Evolutionary conservation across 2,888 invertebrate species (phyloP), one percentile per base, ranked within the genome.

Genomic region (Tortrix viridana): DNA sequence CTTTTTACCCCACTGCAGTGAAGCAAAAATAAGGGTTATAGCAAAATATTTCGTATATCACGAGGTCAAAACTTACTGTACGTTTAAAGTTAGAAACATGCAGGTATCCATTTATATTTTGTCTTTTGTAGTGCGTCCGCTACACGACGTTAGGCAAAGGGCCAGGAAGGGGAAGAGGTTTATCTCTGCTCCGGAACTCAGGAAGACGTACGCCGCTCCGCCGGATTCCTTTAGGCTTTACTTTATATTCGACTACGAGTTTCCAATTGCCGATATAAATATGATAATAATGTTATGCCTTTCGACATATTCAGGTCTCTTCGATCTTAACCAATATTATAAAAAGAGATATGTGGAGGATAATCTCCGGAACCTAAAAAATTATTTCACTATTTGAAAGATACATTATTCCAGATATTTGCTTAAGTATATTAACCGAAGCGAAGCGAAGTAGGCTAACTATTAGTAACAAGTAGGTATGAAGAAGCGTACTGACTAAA

Each of bases 131-230:
- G 80, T 81, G 81, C 80, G 85, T 85, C 85, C 84, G 86, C 84
- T 85, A 84, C 86, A 85, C 88, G 81, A 85, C 84, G 88, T 84
- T 83, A 85, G 84, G 86, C 85, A 87, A 90, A 88, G 85, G 88
- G 86, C 83, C 88, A 85, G 91, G 91, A 91, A 91, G 67, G 65
- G 91, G 91, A 91, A 89, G 88, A 87, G 86, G 90, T 91, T 89
- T 91, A 89, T 91, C 91, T 90, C 85, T 76, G 80, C 84, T 79
- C 88, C 89, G 89, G 90, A 91, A 89, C 82, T 78, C 86, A 84
- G 88, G 88, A 88, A 88, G 88, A 88, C 88, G 87, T 83, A 84
- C 84, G 82, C 83, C 82, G 79, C 85, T 76, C 80, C 81, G 80
- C 78, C 80, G 81, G 72, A 88, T 87, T 88, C 88, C 88, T 88